These are phyloP conservation scores for Parapsyche elsis DNA, from an alignment of 1,140 invertebrate genomes.

Conservation along the genomic window DNA sequence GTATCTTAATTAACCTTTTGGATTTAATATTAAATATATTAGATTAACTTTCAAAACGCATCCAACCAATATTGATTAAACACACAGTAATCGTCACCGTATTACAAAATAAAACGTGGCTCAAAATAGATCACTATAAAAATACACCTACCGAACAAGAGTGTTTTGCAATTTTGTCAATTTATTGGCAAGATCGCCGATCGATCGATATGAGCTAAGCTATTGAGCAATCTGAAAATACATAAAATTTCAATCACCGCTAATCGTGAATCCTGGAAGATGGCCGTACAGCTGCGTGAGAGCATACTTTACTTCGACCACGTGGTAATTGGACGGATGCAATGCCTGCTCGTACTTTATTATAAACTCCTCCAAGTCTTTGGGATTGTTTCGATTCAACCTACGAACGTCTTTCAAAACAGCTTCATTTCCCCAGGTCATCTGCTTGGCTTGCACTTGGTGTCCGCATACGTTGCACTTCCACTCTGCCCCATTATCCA, in stretches of 20 bases:
- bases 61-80: too few relatives aligned
- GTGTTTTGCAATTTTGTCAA: conserved; percentile 8
- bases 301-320: conserved; percentile 75
- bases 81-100: too few relatives aligned
- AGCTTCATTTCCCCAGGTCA: conserved; percentile 70
- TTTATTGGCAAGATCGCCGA: conserved; percentile 9
- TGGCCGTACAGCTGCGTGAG: conserved; percentile 75
- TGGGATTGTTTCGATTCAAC: conserved; percentile 68
- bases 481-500: conserved; percentile 71
- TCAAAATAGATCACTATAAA: too few relatives aligned
- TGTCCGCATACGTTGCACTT: conserved; percentile 72
- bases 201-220: too few relatives aligned
- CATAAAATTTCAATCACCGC: conserved; percentile 62
- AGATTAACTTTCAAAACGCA: too few relatives aligned
- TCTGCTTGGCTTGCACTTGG: conserved; percentile 67
- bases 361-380: conserved; percentile 72
- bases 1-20: too few relatives aligned
- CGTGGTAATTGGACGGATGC: conserved; percentile 73
- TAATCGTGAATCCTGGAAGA: conserved; percentile 66
- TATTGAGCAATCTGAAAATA: background rate
- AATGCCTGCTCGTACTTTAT: conserved; percentile 69
- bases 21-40: too few relatives aligned
- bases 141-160: too few relatives aligned
- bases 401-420: conserved; percentile 71
- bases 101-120: too few relatives aligned